Conservation (phyloP, 2,888 invertebrate species). For the Drosophila paramelanica region DNA sequence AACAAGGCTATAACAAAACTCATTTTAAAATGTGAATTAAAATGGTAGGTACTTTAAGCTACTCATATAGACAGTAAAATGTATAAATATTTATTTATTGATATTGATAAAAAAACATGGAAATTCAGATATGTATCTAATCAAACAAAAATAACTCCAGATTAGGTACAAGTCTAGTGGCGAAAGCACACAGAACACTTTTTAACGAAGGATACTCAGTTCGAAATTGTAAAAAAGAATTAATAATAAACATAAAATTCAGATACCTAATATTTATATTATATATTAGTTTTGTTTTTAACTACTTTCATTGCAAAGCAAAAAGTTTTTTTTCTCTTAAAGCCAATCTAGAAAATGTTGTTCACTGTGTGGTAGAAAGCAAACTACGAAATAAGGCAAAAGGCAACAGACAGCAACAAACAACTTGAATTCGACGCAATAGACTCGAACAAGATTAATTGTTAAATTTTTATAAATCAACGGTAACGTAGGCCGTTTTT, state of each 20-base stretch:
- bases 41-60: conserved; percentile 56
- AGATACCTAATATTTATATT: too few relatives aligned
- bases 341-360: neutral
- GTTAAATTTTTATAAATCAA: conserved; percentile 65
- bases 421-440: conserved; percentile 36
- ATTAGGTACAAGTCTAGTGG: too few relatives aligned
- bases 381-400: conserved; percentile 20
- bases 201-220: too few relatives aligned
- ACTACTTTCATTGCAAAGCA: neutral
- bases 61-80: neutral
- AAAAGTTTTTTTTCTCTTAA: too few relatives aligned
- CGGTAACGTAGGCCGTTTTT: conserved; percentile 57
- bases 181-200: too few relatives aligned
- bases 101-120: too few relatives aligned
- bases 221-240: too few relatives aligned
- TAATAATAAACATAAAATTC: too few relatives aligned
- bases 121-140: too few relatives aligned
- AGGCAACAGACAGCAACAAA: conserved; percentile 15
- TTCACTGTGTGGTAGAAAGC: conserved; percentile 23
- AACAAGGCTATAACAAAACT: conserved; percentile 32
- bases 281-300: neutral
- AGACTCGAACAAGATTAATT: conserved; percentile 69
- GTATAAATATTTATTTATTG: too few relatives aligned
- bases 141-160: too few relatives aligned
- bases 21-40: conserved; percentile 65